Conservation (phyloP, 2,888 invertebrate genomes). For the Dysmachus trigonus region DNA sequence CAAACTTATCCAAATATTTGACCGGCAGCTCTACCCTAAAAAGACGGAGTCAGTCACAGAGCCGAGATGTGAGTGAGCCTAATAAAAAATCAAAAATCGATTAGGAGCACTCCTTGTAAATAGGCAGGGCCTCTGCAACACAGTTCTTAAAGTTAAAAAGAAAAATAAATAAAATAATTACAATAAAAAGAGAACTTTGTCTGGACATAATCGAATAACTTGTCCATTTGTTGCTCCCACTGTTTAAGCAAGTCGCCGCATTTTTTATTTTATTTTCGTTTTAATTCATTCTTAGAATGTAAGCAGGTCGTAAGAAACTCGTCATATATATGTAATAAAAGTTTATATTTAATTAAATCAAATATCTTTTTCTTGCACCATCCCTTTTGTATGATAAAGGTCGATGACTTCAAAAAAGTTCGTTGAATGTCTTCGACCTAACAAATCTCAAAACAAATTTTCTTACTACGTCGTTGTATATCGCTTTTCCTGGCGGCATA, state of each 20-base stretch:
- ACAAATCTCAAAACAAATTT: not conserved
- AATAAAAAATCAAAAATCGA: not conserved
- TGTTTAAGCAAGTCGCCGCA: not conserved
- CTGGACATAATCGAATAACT: not conserved
- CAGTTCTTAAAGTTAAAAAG: not conserved
- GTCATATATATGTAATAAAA: not conserved
- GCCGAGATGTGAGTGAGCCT: not conserved
- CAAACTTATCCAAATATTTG: not conserved
- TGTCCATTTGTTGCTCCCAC: not conserved
- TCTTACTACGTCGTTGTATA: not conserved
- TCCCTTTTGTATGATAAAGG: not conserved
- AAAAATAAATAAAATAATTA: no score
- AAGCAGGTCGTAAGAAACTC: not conserved
- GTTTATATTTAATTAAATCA: not conserved
- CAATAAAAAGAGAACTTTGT: no score
- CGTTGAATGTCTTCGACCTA: not conserved
- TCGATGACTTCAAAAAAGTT: not conserved
- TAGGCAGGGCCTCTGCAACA: not conserved
- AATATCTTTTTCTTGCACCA: not conserved
- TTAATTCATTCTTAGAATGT: not conserved
- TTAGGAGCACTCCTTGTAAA: not conserved
- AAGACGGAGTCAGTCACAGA: not conserved
- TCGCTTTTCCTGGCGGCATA: not conserved
- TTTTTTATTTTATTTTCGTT: not conserved
- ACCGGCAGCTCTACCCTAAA: not conserved